Conservation (phyloP, 2,888 invertebrate species). For the Cecidostiba fungosa region DNA sequence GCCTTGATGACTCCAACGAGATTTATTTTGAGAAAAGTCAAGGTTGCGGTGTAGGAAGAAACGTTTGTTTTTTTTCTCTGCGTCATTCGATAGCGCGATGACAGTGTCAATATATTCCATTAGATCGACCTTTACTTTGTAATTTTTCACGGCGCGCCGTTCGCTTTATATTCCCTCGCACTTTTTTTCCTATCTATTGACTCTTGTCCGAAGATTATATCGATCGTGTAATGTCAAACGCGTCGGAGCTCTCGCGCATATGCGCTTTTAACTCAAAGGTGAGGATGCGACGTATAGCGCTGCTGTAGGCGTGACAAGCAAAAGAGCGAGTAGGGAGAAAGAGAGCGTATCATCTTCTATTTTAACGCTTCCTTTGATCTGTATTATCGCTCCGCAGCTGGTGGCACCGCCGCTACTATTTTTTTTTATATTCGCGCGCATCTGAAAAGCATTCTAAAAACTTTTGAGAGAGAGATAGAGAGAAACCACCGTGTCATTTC, state of each 20-base stretch:
- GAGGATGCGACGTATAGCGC: constrained; percentile 63
- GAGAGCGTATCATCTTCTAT: constrained; percentile 70
- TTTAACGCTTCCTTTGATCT: constrained; percentile 75
- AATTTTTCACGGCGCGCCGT: constrained; percentile 49
- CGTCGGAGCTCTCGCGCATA: constrained; percentile 5
- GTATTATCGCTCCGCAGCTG: constrained; percentile 70
- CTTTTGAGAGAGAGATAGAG: constrained; percentile 31
- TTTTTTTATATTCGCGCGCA: constrained; percentile 39
- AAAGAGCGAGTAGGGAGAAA: constrained; percentile 23
- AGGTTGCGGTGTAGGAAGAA: neutral
- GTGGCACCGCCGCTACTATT: constrained; percentile 25
- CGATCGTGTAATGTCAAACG: constrained; percentile 64
- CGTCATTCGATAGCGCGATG: neutral
- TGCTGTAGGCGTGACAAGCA: constrained; percentile 17
- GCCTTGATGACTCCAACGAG: neutral
- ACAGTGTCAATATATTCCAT: constrained; percentile 48
- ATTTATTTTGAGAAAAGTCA: neutral
- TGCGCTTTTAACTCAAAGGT: constrained; percentile 75
- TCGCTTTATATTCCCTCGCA: constrained; percentile 28
- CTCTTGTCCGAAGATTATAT: constrained; percentile 73
- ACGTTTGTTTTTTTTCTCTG: neutral
- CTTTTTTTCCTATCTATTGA: constrained; percentile 64
- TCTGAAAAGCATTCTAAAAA: constrained; percentile 45
- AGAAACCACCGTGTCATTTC: neutral
- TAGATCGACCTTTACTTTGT: constrained; percentile 57